phyloP scores from a whole-genome alignment of 1,140 invertebrate genomes.

The Pemphigus obesinymphae region DNA sequence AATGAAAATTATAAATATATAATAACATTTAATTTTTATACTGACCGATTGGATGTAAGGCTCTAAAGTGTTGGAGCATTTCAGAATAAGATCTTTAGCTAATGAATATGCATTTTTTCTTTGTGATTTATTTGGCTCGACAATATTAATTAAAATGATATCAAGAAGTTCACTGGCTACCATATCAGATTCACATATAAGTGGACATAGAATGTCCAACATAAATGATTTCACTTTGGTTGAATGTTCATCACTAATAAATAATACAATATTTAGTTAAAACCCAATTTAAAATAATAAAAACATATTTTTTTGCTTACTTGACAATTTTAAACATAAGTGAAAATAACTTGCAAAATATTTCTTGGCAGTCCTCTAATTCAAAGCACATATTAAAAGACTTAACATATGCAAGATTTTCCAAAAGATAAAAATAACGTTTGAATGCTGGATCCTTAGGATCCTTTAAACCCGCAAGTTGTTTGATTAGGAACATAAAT shows the following conservation, averaged over 20 bases:
- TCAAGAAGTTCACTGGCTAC: constrained; percentile 91
- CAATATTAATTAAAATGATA: constrained; percentile 89
- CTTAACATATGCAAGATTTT: constrained; percentile 96
- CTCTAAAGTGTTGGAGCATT: constrained; percentile 86
- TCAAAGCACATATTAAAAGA: constrained; percentile 99
- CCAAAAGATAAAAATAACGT: constrained; percentile 90
- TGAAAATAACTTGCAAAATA: constrained; percentile 88
- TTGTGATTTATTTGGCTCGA: constrained; percentile 90
- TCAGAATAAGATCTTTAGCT: constrained; percentile 85
- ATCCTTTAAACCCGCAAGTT: constrained; percentile 87
- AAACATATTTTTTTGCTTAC: constrained; percentile 57
- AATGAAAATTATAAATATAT: neutral
- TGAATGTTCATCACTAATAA: constrained; percentile 85
- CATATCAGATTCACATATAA: constrained; percentile 92
- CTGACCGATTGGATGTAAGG: constrained; percentile 89
- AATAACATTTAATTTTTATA: constrained; percentile 43
- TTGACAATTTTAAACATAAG: constrained; percentile 96
- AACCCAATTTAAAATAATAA: neutral
- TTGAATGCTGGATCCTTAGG: constrained; percentile 97
- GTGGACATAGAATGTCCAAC: constrained; percentile 86
- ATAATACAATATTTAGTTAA: constrained; percentile 42
- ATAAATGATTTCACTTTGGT: constrained; percentile 94
- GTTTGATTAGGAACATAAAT: constrained; percentile 93
- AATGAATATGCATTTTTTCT: constrained; percentile 85
- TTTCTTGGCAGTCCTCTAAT: constrained; percentile 93